Evolutionary conservation across 2,888 invertebrate genomes (phyloP).

Genomic region (Drosophila cognata): DNA sequence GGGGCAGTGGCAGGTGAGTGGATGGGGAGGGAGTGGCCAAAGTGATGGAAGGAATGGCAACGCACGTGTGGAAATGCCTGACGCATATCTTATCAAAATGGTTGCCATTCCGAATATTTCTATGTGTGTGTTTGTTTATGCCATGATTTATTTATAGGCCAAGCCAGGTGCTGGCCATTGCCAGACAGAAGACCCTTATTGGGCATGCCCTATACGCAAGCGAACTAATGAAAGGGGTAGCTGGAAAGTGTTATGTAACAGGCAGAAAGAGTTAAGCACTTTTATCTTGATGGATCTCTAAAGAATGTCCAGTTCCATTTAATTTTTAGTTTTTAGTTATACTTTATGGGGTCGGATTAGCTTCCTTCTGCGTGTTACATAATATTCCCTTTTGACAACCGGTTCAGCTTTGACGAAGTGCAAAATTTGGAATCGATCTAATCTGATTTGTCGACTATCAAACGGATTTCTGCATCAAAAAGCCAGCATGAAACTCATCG

Average conservation of each 20-base stretch:
- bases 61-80: slow-evolving; percentile 32
- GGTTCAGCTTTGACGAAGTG: neutral
- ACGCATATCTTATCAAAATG: slow-evolving; percentile 44
- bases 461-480: neutral
- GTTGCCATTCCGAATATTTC: slow-evolving; percentile 2
- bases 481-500: neutral
- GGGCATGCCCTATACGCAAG: neutral
- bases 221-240: neutral
- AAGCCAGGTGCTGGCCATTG: slow-evolving; percentile 52
- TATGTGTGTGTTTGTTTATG: slow-evolving; percentile 20
- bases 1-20: neutral
- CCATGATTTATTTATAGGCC: slow-evolving; percentile 75
- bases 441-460: neutral
- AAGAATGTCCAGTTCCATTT: rapidly evolving
- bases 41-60: neutral
- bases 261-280: neutral
- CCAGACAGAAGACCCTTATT: slow-evolving; percentile 30
- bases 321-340: neutral
- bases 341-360: neutral
- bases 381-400: neutral
- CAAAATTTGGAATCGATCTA: neutral
- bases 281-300: neutral
- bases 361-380: neutral
- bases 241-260: neutral
- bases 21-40: neutral